Conservation (phyloP, 2,113 vertebrate genomes). For the Phodopus roborovskii region DNA sequence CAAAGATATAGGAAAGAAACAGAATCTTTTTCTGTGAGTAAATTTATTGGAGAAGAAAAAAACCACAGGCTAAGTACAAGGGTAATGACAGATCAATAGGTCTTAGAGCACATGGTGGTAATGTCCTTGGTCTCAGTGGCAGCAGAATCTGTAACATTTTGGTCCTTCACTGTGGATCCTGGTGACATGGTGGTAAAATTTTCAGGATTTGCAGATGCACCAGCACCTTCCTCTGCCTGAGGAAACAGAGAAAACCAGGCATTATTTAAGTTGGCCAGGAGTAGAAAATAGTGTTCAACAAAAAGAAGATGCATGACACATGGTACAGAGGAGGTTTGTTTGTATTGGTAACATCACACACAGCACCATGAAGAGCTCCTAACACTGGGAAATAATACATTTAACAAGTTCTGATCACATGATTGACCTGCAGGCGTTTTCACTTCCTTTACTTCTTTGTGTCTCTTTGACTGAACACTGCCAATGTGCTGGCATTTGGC, state of each 20-base stretch:
- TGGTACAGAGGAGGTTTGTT: not conserved
- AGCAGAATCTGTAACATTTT: not conserved
- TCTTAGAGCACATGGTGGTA: not conserved
- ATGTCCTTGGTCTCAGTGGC: not conserved
- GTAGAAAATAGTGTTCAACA: too few relatives aligned
- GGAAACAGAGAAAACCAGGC: not conserved
- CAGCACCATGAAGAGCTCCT: not conserved
- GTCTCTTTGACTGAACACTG: not conserved
- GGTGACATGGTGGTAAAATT: too few relatives aligned
- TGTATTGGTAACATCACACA: not conserved
- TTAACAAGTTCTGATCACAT: not conserved
- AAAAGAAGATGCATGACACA: not conserved
- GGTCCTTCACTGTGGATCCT: accelerated
- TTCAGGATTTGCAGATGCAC: too few relatives aligned
- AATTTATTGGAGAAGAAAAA: not conserved
- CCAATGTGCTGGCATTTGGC: not conserved
- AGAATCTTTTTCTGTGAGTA: not conserved
- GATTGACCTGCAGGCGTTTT: too few relatives aligned
- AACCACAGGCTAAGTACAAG: not conserved
- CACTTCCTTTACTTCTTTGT: not conserved
- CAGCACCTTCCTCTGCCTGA: too few relatives aligned
- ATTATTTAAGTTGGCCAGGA: not conserved
- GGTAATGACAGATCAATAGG: not conserved
- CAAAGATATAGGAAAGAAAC: not conserved
- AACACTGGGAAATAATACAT: not conserved